Percentiles rank a stretch among this genome's conserved stretches.
Conservation (phyloP, 2,888 invertebrate species). For the Microdon myrmicae region DNA sequence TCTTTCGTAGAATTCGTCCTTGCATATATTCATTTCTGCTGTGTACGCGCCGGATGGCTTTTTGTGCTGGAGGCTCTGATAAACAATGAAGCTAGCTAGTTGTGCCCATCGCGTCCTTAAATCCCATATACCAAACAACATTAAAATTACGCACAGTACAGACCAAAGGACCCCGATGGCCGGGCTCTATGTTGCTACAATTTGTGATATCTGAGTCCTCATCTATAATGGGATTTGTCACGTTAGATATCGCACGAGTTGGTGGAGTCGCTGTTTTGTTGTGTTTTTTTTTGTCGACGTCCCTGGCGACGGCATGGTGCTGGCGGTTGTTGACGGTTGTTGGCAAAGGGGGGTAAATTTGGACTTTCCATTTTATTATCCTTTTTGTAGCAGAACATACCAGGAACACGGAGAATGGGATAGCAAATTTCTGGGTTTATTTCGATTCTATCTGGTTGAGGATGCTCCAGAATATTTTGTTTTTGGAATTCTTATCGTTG, state of each 20-base stretch:
- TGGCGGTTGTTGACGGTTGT: no score
- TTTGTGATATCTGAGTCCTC: conserved; percentile 60
- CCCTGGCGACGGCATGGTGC: conserved; percentile 6
- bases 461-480: no score
- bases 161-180: no score
- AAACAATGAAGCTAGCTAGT: conserved; percentile 34
- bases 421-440: no score
- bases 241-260: conserved; percentile 54
- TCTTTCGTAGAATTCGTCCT: conserved; percentile 27
- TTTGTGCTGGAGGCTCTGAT: conserved; percentile 15
- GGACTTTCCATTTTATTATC: conserved; percentile 40
- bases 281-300: conserved; percentile 16
- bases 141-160: conserved; percentile 33
- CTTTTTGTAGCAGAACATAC: no score
- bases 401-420: no score
- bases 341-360: conserved; percentile 34
- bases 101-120: conserved; percentile 36
- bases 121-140: conserved; percentile 50
- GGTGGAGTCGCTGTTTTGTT: no score
- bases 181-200: conserved; percentile 32
- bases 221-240: conserved; percentile 67
- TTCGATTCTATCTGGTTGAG: no score
- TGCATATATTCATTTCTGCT: conserved; percentile 3
- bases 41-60: neutral
- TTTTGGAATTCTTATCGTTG: no score